These are phyloP conservation scores for Amiota communis DNA, from an alignment of 2,888 invertebrate genomes.

Conservation along the genomic window DNA sequence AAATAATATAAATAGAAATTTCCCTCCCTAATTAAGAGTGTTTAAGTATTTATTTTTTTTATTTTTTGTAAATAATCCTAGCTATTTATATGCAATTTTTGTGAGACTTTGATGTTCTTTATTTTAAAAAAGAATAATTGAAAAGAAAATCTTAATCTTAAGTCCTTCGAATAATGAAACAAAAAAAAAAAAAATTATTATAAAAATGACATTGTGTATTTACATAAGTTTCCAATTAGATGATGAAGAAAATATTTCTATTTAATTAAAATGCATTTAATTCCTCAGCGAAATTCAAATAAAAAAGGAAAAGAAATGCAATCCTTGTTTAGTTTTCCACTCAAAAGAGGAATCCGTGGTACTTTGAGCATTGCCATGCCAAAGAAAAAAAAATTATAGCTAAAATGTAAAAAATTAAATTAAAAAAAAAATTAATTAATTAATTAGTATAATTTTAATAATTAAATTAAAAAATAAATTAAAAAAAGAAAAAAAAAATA, in stretches of 20 bases:
- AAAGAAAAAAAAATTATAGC: not conserved
- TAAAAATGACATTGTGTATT: too few relatives aligned
- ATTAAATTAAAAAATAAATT: not conserved
- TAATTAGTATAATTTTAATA: constrained; percentile 21
- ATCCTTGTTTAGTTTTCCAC: too few relatives aligned
- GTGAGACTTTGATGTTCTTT: constrained; percentile 24
- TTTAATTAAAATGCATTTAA: constrained; percentile 23
- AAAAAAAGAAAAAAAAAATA: not conserved
- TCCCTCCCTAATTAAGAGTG: not conserved
- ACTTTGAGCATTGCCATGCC: not conserved
- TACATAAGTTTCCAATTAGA: not conserved
- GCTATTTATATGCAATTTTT: constrained; percentile 31
- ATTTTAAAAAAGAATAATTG: constrained; percentile 13
- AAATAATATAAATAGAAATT: too few relatives aligned
- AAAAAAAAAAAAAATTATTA: not conserved
- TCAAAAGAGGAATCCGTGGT: not conserved
- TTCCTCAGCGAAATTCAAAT: not conserved
- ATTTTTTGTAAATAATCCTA: constrained; percentile 16
- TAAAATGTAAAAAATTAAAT: constrained; percentile 13
- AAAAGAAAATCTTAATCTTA: not conserved
- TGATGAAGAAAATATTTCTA: too few relatives aligned
- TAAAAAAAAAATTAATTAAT: constrained; percentile 7
- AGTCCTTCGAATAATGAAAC: not conserved
- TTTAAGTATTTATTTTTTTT: constrained; percentile 5
- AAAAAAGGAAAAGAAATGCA: not conserved